Conservation (phyloP, 92 coral and sea anemone species). For the Pocillopora meandrina region DNA sequence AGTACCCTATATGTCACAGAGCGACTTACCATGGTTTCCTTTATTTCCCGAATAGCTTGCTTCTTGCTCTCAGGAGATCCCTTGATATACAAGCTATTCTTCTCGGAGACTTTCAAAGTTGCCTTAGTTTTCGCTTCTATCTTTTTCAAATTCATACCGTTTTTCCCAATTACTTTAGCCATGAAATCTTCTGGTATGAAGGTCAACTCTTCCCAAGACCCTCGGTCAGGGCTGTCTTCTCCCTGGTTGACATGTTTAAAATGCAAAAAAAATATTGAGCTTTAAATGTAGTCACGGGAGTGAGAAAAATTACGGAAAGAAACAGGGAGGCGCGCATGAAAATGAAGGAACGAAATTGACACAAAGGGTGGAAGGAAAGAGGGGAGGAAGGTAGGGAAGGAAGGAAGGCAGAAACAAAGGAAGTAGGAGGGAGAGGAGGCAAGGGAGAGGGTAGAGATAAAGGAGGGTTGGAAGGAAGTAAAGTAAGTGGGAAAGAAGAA, state of each 20-base stretch:
- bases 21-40: slow-evolving; percentile 1
- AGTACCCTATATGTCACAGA: not conserved
- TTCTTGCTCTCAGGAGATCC: not conserved
- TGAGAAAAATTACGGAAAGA: not conserved
- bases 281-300: too few species aligned
- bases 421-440: too few species aligned
- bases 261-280: not conserved
- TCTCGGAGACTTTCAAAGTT: not conserved
- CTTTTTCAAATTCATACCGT: not conserved
- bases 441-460: too few species aligned
- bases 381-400: not conserved
- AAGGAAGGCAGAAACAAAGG: too few species aligned
- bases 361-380: not conserved
- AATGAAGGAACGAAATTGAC: too few species aligned
- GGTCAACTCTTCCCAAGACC: slow-evolving; percentile 13
- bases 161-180: slow-evolving; percentile 6
- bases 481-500: too few species aligned
- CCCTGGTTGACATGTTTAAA: not conserved
- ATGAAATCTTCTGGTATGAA: slow-evolving; percentile 16
- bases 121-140: not conserved
- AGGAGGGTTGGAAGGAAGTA: not conserved
- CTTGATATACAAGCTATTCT: not conserved
- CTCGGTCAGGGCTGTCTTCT: slow-evolving; percentile 6
- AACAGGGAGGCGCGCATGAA: too few species aligned
- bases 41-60: not conserved